Conservation (phyloP, 2,113 vertebrate species). For the Mionectes macconnelli region DNA sequence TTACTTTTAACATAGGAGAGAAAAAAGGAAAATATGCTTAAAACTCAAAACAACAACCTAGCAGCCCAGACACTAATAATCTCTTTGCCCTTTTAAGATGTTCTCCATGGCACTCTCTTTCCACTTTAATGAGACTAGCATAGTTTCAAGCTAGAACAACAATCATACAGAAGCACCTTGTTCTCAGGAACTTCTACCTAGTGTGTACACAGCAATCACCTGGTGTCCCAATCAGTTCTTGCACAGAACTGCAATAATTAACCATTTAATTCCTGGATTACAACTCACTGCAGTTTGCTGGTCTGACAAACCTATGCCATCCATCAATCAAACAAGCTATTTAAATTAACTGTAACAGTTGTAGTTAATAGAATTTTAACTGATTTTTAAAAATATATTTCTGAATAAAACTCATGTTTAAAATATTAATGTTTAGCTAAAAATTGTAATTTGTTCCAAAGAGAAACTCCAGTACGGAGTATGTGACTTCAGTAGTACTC, state of each 20-base stretch:
- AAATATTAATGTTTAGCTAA: background rate
- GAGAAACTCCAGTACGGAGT: background rate
- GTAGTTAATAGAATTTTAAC: background rate
- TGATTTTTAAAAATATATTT: background rate
- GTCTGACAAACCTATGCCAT: background rate
- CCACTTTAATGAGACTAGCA: background rate
- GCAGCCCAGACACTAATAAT: background rate
- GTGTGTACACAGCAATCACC: background rate
- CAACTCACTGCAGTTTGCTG: background rate
- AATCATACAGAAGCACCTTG: background rate
- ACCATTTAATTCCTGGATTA: background rate
- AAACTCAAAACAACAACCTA: background rate
- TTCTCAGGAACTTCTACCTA: background rate
- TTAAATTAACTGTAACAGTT: background rate
- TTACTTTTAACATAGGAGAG: background rate
- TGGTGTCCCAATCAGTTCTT: background rate
- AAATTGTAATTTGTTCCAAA: background rate
- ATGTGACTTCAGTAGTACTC: background rate
- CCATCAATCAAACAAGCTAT: background rate
- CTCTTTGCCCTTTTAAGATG: background rate
- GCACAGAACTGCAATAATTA: background rate
- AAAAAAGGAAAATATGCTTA: background rate
- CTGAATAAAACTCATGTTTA: background rate
- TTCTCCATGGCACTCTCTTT: background rate
- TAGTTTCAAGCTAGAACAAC: background rate